Percentiles rank a stretch among this genome's conserved stretches.
Evolutionary conservation across 2,113 vertebrate species (phyloP).

Genomic region (Lepidothrix coronata): DNA sequence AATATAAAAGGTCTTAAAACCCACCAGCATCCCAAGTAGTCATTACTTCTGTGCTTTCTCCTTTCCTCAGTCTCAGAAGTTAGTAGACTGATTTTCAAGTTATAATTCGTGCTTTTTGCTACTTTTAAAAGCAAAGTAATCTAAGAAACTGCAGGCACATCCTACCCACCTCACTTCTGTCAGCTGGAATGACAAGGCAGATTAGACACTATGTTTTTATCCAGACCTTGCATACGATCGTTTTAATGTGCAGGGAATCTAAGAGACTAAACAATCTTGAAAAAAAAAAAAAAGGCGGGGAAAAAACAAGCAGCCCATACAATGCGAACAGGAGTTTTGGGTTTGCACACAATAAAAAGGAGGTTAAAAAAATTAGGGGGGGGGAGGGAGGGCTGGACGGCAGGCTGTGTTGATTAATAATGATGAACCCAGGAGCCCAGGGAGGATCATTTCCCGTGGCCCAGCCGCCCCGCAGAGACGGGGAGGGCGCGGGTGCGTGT

Average conservation of each 20-base stretch:
- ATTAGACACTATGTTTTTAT: neutral
- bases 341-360: neutral
- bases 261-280: neutral
- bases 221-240: neutral
- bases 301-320: accelerated
- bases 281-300: neutral
- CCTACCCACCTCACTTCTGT: neutral
- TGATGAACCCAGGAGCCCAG: neutral
- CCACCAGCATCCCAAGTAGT: neutral
- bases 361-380: neutral
- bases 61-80: neutral
- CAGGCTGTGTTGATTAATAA: neutral
- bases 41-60: neutral
- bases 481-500: neutral
- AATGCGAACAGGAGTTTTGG: neutral
- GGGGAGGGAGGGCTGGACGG: neutral
- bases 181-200: conserved; percentile 20
- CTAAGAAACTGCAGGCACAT: neutral
- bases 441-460: neutral
- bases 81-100: conserved; percentile 17
- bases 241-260: neutral
- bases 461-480: neutral
- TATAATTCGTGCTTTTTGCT: neutral
- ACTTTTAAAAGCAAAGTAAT: neutral
- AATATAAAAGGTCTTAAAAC: neutral